These are phyloP conservation scores for Epicauta chinensis DNA, from an alignment of 1,140 invertebrate species.

Conservation along the genomic window DNA sequence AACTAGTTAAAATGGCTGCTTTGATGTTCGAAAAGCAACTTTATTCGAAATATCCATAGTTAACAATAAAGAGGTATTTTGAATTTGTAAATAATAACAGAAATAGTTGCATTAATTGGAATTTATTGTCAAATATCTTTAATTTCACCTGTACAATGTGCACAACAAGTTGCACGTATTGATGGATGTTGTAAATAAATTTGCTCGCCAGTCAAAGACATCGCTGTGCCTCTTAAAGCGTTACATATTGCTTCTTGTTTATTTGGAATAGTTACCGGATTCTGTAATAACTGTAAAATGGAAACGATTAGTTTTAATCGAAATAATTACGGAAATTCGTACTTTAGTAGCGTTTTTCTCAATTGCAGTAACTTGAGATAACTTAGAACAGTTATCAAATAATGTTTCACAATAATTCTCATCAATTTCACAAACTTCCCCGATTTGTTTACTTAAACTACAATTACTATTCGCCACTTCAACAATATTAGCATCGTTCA, in stretches of 20 bases:
- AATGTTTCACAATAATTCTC: not conserved
- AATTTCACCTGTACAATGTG: conserved; percentile 43
- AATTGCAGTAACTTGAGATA: conserved; percentile 37
- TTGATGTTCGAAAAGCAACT: too few species aligned
- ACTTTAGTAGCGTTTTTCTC: conserved; percentile 42
- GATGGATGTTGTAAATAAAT: conserved; percentile 35
- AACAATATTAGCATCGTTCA: conserved; percentile 43
- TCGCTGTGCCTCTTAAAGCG: conserved; percentile 42
- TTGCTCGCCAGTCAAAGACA: conserved; percentile 35
- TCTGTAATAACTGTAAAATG: too few species aligned
- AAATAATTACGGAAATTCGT: too few species aligned
- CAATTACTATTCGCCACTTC: conserved; percentile 39
- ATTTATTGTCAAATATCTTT: conserved; percentile 36
- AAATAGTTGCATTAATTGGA: too few species aligned
- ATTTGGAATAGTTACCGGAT: conserved; percentile 33
- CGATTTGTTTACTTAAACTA: conserved; percentile 40
- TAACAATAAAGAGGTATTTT: too few species aligned
- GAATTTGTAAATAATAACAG: too few species aligned
- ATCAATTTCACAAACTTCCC: conserved; percentile 28
- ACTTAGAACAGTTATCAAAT: conserved; percentile 11
- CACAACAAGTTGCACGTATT: conserved; percentile 38
- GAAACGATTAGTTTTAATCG: too few species aligned
- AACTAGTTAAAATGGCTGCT: too few species aligned
- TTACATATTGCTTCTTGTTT: conserved; percentile 42
- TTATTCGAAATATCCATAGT: too few species aligned